Conservation (phyloP, 1,140 invertebrate species). For the Eciton burchellii region DNA sequence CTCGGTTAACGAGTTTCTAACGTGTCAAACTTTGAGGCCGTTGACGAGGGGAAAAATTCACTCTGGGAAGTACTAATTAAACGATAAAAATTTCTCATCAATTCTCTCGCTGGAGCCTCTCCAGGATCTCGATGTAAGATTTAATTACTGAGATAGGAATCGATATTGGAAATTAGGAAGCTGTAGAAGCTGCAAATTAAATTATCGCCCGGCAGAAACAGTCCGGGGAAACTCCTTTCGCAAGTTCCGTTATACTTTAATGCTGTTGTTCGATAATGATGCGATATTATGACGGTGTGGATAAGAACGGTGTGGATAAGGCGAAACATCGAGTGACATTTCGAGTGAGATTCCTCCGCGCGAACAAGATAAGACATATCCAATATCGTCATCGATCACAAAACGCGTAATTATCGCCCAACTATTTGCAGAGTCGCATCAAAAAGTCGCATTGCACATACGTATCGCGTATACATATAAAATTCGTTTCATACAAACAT, state of each 20-base stretch:
- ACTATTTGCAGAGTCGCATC: neutral
- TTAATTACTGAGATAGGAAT: conserved; percentile 31
- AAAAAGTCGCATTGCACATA: neutral
- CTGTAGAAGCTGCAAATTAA: conserved; percentile 10
- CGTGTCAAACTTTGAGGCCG: neutral
- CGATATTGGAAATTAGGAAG: conserved; percentile 18
- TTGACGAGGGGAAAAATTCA: neutral
- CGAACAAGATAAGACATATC: too few species aligned
- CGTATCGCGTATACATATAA: too few species aligned
- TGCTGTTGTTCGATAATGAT: too few species aligned
- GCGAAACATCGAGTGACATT: too few species aligned
- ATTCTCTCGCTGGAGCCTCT: conserved; percentile 9
- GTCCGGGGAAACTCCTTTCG: neutral
- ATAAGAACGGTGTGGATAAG: too few species aligned
- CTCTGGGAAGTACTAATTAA: conserved; percentile 36
- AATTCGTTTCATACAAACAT: neutral
- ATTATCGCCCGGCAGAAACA: neutral
- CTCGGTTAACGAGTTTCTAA: conserved; percentile 14
- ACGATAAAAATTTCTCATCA: conserved; percentile 15
- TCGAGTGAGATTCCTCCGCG: too few species aligned
- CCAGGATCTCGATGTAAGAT: conserved; percentile 2
- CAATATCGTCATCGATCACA: neutral
- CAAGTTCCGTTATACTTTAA: neutral
- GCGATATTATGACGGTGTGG: too few species aligned
- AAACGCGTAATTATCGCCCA: neutral